Percentiles rank a stretch among this genome's conserved stretches.
These are phyloP conservation scores for Paguma larvata DNA, from an alignment of 2,797 vertebrate species.

Conservation along the genomic window DNA sequence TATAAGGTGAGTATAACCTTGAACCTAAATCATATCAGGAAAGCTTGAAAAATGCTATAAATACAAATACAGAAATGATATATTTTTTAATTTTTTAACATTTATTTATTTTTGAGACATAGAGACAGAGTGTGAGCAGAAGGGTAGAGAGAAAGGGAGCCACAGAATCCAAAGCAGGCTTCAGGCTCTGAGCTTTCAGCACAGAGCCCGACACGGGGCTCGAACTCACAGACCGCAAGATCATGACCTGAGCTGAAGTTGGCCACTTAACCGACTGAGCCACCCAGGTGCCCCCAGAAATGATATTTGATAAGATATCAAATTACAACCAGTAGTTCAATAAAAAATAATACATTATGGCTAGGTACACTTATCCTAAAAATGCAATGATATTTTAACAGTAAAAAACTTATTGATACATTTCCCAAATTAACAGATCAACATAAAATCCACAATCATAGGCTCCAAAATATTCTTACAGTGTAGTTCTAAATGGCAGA, in stretches of 20 bases:
- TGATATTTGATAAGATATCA: background rate
- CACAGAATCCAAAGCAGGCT: no score
- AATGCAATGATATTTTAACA: background rate
- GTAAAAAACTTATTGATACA: background rate
- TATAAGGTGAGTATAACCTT: background rate
- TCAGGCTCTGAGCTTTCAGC: no score
- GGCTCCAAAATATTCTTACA: background rate
- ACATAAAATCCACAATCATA: background rate
- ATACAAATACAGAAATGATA: background rate
- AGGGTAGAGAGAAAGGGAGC: no score
- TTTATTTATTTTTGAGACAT: no score
- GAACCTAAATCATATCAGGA: background rate
- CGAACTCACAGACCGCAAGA: no score
- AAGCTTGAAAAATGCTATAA: background rate
- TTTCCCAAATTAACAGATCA: background rate
- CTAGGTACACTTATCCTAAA: background rate
- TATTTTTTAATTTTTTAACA: no score
- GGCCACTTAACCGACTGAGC: no score
- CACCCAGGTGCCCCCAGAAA: no score
- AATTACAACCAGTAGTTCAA: background rate
- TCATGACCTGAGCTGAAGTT: no score
- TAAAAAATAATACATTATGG: background rate
- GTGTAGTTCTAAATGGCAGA: background rate
- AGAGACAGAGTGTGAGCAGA: no score
- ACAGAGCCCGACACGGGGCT: no score